These are phyloP conservation scores for Oligia strigilis DNA, from an alignment of 2,888 invertebrate species.

Conservation along the genomic window DNA sequence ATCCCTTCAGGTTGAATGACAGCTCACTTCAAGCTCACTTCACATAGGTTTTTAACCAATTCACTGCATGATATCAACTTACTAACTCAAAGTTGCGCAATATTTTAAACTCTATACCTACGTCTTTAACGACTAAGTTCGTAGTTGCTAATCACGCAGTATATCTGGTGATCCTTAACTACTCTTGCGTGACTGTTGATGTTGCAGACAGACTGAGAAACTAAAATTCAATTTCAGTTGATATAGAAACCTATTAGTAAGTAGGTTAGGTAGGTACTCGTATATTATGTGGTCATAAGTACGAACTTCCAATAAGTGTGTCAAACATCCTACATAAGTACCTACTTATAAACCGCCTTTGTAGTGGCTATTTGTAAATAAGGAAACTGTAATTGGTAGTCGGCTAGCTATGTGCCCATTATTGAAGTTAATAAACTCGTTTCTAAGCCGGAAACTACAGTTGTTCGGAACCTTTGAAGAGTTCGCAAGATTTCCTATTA, in stretches of 20 bases:
- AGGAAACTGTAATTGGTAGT: constrained; percentile 67
- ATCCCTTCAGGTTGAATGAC: too few relatives aligned
- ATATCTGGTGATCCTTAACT: too few relatives aligned
- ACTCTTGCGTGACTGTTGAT: too few relatives aligned
- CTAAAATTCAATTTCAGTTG: not conserved
- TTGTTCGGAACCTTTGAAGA: constrained; percentile 77
- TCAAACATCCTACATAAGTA: not conserved
- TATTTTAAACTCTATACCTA: too few relatives aligned
- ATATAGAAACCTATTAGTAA: too few relatives aligned
- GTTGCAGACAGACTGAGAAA: not conserved
- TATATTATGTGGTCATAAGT: not conserved
- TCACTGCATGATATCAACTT: not conserved
- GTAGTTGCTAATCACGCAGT: too few relatives aligned
- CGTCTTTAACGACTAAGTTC: too few relatives aligned
- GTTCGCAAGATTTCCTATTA: constrained; percentile 79
- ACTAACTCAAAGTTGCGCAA: too few relatives aligned
- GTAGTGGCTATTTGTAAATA: constrained; percentile 56
- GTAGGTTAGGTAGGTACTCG: too few relatives aligned
- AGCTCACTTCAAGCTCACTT: too few relatives aligned
- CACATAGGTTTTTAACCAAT: too few relatives aligned
- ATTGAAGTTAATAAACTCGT: constrained; percentile 73
- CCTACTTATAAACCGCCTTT: constrained; percentile 8
- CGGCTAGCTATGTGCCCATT: constrained; percentile 53
- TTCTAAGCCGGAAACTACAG: constrained; percentile 74
- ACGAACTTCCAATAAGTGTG: not conserved